Evolutionary conservation across 1,140 invertebrate genomes (phyloP).

Genomic region (Triops longicaudatus): DNA sequence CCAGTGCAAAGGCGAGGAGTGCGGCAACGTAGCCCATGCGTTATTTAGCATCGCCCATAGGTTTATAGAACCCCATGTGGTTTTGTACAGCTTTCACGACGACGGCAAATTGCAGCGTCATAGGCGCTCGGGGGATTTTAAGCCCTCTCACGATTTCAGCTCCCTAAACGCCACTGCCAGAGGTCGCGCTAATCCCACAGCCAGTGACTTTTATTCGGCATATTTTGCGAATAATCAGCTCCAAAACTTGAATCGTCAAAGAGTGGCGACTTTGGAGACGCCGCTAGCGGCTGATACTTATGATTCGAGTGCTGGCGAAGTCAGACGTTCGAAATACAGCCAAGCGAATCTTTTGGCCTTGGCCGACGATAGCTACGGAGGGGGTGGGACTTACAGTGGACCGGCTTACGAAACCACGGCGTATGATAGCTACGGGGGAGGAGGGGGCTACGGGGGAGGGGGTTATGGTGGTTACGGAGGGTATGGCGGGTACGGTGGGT

Average conservation of each 20-base stretch:
- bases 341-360: neutral
- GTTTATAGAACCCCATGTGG: neutral
- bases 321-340: neutral
- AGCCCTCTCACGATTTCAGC: neutral
- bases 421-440: neutral
- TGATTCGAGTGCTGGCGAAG: neutral
- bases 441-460: neutral
- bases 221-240: neutral
- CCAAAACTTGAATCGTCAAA: neutral
- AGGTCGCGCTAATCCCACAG: neutral
- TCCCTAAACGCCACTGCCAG: neutral
- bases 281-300: neutral
- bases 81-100: neutral
- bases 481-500: slow-evolving; percentile 19
- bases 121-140: neutral
- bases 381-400: slow-evolving; percentile 7
- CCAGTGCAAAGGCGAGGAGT: neutral
- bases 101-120: neutral
- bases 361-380: slow-evolving; percentile 18
- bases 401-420: neutral
- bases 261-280: neutral
- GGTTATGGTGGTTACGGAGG: neutral
- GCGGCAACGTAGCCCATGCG: neutral
- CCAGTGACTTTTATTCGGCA: neutral
- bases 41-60: neutral